Conservation (phyloP, 2,113 vertebrate genomes). For the Neolamprologus sp. region DNA sequence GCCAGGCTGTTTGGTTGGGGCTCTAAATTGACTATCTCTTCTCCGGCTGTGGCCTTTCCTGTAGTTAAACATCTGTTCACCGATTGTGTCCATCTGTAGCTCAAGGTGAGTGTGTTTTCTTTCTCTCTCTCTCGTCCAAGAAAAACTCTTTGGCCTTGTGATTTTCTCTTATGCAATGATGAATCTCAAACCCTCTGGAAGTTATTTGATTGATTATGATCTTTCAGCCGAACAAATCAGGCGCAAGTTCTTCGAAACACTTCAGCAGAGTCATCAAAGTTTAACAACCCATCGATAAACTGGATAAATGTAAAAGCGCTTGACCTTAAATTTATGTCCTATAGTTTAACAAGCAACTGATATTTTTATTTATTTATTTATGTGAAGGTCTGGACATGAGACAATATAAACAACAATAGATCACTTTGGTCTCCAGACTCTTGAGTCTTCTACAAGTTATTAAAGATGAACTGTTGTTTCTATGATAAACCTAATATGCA, state of each 20-base stretch:
- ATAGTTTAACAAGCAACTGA: background rate
- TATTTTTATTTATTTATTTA: background rate
- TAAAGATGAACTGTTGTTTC: background rate
- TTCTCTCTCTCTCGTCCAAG: background rate
- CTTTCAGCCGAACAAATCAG: background rate
- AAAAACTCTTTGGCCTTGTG: background rate
- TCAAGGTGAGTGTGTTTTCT: constrained; percentile 45
- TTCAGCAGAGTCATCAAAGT: background rate
- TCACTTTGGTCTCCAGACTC: constrained; percentile 31
- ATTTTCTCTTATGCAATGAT: background rate
- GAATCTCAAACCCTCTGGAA: background rate
- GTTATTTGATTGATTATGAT: background rate
- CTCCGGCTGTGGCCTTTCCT: background rate
- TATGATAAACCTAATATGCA: background rate
- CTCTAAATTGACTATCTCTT: background rate
- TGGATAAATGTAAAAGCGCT: background rate
- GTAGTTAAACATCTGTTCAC: background rate
- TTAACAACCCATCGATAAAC: background rate
- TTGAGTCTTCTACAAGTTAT: background rate
- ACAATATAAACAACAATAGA: background rate
- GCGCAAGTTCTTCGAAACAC: background rate
- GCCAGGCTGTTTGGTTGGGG: background rate
- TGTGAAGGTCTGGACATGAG: background rate
- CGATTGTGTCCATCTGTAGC: background rate
- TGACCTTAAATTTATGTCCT: background rate